phyloP scores from a whole-genome alignment of 2,797 vertebrate genomes.

The Pyrrhura leucotis region DNA sequence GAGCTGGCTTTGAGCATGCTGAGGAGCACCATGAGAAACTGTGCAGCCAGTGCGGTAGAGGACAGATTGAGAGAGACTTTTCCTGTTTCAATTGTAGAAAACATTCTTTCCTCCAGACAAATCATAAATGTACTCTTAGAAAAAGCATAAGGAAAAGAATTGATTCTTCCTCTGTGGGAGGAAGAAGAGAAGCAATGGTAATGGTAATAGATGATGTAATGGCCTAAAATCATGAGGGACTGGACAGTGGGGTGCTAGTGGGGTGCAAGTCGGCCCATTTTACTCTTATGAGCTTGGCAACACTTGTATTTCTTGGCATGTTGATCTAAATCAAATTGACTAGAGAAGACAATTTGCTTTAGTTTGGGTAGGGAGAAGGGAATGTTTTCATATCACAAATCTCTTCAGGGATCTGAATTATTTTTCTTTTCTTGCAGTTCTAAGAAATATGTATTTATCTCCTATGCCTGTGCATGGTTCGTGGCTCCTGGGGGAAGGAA shows the following conservation, averaged over 20 bases:
- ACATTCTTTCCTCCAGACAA: neutral
- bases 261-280: neutral
- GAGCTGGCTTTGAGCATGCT: neutral
- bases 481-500: conserved; percentile 9
- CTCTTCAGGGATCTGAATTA: neutral
- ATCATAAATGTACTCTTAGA: neutral
- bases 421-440: neutral
- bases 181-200: neutral
- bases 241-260: neutral
- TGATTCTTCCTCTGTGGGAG: neutral
- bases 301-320: neutral
- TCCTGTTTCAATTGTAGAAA: neutral
- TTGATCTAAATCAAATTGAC: neutral
- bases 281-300: neutral
- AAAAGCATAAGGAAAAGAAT: neutral
- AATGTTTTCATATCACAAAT: neutral
- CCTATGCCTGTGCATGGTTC: neutral
- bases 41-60: neutral
- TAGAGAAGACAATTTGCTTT: neutral
- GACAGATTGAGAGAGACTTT: neutral
- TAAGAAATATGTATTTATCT: conserved; percentile 1
- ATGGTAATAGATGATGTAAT: neutral
- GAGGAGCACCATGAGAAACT: neutral
- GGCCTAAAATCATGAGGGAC: neutral
- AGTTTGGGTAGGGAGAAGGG: neutral